phyloP scores from a whole-genome alignment of 2,888 invertebrate species.

The Neoaliturus tenellus region DNA sequence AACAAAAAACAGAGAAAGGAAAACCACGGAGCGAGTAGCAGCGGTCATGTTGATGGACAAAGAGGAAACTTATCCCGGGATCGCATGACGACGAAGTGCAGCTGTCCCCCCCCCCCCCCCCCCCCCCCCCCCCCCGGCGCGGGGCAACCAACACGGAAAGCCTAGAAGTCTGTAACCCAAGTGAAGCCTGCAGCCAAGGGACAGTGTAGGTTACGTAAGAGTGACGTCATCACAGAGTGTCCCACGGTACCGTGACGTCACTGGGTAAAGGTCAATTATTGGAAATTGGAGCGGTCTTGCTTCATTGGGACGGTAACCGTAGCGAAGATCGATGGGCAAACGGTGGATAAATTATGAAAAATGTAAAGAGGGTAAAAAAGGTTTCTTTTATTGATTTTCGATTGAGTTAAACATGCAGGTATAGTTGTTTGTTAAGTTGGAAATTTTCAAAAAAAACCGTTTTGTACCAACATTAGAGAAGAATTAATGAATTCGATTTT shows the following conservation, averaged over 20 bases:
- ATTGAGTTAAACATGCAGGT: too few relatives aligned
- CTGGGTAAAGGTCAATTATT: not conserved
- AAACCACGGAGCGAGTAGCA: not conserved
- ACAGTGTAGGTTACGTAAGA: not conserved
- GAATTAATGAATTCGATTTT: too few relatives aligned
- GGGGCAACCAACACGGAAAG: not conserved
- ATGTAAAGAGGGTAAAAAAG: too few relatives aligned
- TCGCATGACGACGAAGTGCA: conserved; percentile 44
- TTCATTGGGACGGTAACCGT: too few relatives aligned
- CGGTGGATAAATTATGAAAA: too few relatives aligned
- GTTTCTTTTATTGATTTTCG: too few relatives aligned
- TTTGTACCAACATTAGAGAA: too few relatives aligned
- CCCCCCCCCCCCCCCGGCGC: not conserved
- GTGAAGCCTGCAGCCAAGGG: not conserved
- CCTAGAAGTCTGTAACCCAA: conserved; percentile 39
- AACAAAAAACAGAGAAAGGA: not conserved
- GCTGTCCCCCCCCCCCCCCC: not conserved
- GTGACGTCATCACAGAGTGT: not conserved
- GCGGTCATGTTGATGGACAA: not conserved
- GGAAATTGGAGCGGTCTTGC: too few relatives aligned
- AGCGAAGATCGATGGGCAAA: too few relatives aligned
- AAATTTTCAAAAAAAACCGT: too few relatives aligned
- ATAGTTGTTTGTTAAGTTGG: too few relatives aligned
- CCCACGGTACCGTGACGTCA: not conserved
- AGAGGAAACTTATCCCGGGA: conserved; percentile 46